Percentiles rank a stretch among this genome's conserved stretches.
These are phyloP conservation scores for Crotalus horridus DNA, from an alignment of 2,113 vertebrate species.

Conservation along the genomic window DNA sequence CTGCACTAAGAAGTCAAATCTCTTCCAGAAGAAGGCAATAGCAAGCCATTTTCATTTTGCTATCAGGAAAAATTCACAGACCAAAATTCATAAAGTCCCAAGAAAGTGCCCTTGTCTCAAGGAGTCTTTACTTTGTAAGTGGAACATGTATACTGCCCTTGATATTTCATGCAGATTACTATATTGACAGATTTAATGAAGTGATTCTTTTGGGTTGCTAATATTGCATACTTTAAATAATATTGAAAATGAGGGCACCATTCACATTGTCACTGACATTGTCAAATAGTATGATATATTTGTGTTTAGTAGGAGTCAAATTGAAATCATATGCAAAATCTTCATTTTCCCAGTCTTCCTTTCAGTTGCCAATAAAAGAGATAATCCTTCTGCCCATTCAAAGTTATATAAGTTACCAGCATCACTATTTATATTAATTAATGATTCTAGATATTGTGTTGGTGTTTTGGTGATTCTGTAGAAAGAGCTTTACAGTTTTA, in stretches of 20 bases:
- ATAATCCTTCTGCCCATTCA: background rate
- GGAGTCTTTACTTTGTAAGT: background rate
- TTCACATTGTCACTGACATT: background rate
- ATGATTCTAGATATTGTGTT: background rate
- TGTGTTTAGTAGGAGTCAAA: background rate
- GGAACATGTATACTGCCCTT: background rate
- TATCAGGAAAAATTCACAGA: background rate
- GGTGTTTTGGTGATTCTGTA: background rate
- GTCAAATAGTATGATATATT: background rate
- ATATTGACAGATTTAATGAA: background rate
- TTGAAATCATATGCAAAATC: background rate
- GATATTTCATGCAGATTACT: background rate
- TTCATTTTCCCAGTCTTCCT: background rate
- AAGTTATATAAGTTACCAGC: background rate
- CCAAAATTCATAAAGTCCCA: background rate
- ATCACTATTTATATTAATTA: background rate
- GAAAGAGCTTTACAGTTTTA: background rate
- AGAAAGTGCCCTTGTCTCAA: background rate
- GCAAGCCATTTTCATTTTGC: background rate
- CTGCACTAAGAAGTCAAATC: background rate
- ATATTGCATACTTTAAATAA: slow-evolving; percentile 5
- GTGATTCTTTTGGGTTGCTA: background rate
- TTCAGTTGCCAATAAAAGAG: background rate
- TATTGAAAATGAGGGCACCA: background rate
- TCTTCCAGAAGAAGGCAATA: background rate